Evolutionary conservation across 2,113 vertebrate genomes (phyloP).

Genomic region (Fulmarus glacialis): DNA sequence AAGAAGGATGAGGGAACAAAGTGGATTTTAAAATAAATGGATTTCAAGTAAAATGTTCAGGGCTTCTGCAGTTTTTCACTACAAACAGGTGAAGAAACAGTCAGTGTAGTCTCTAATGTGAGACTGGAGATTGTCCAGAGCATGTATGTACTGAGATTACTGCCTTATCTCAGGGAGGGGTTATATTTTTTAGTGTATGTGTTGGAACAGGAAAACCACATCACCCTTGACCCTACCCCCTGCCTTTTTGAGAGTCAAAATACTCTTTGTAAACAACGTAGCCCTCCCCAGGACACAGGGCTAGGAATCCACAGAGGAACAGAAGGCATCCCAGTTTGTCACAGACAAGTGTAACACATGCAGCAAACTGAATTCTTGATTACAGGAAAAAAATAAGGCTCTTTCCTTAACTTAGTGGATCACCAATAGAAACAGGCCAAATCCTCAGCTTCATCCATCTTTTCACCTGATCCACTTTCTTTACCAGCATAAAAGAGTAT

Average conservation of each 20-base stretch:
- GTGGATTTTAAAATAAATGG: slow-evolving; percentile 76
- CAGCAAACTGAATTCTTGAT: neutral
- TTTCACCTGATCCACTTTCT: neutral
- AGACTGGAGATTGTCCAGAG: neutral
- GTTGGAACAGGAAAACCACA: neutral
- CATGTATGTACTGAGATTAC: neutral
- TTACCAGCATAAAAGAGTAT: neutral
- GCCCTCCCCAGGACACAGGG: neutral
- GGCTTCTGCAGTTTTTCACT: neutral
- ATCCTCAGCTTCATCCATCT: neutral
- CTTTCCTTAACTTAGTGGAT: neutral
- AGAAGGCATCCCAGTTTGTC: neutral
- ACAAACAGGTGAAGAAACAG: neutral
- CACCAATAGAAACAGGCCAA: neutral
- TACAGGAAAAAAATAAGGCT: neutral
- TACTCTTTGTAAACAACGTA: neutral
- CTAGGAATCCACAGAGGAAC: neutral
- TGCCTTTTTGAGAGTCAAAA: neutral
- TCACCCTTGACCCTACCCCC: neutral
- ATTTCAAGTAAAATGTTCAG: slow-evolving; percentile 54
- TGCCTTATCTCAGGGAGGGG: neutral
- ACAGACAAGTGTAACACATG: neutral
- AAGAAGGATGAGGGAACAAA: slow-evolving; percentile 48
- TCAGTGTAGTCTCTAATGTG: neutral
- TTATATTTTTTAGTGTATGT: neutral